Evolutionary conservation across 2,797 vertebrate genomes (phyloP).

Genomic region (Heterohyrax brucei): DNA sequence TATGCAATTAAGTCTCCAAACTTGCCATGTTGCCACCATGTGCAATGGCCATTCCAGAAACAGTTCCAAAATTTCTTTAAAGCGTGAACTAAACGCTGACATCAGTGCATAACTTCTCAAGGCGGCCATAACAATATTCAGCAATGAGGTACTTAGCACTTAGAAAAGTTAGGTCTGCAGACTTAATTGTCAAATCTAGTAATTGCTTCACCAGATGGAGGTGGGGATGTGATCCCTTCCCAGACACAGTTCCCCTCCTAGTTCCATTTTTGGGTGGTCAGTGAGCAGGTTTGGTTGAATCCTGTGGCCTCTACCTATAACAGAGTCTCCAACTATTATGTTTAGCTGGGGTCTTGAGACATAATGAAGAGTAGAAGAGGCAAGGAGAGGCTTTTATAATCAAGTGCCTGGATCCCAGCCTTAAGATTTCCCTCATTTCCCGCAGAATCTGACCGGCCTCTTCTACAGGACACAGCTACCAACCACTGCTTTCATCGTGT

Average conservation of each 20-base stretch:
- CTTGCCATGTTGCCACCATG: too few species aligned
- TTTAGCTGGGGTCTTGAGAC: neutral
- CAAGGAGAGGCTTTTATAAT: neutral
- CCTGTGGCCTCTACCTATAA: neutral
- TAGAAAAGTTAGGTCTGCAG: too few species aligned
- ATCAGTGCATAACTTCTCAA: too few species aligned
- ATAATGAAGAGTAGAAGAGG: neutral
- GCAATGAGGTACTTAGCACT: too few species aligned
- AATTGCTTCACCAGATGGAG: neutral
- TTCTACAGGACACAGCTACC: neutral
- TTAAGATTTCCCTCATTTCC: neutral
- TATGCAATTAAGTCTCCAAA: too few species aligned
- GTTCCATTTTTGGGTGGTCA: neutral
- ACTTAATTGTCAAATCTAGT: too few species aligned
- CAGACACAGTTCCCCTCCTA: neutral
- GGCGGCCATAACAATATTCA: too few species aligned
- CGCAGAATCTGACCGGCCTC: neutral
- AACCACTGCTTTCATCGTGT: neutral
- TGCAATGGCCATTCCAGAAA: too few species aligned
- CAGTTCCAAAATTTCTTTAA: too few species aligned
- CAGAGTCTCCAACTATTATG: neutral
- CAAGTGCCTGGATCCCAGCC: neutral
- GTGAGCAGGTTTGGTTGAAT: neutral
- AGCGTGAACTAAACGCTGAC: too few species aligned
- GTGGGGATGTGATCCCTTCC: accelerated